Evolutionary conservation across 1,140 invertebrate species (phyloP).

Genomic region (Chymomyza costata): DNA sequence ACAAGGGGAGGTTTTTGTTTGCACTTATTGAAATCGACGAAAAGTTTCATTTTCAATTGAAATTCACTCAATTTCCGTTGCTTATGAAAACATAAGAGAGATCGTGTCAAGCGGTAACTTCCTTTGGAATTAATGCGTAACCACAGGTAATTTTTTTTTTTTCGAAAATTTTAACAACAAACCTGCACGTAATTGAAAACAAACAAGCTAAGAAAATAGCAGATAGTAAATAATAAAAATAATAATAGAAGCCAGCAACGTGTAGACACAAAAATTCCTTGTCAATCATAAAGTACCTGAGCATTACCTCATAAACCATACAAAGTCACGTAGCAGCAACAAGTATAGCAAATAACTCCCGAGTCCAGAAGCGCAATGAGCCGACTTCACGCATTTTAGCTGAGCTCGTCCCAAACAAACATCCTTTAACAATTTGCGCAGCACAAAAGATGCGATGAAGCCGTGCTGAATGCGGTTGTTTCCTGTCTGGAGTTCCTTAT

Average conservation of each 20-base stretch:
- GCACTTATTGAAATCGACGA: too few relatives aligned
- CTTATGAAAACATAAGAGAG: too few relatives aligned
- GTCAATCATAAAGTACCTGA: slow-evolving; percentile 7
- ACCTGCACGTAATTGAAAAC: slow-evolving; percentile 54
- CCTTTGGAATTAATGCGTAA: slow-evolving; percentile 45
- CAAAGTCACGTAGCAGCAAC: slow-evolving; percentile 52
- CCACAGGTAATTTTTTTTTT: slow-evolving; percentile 31
- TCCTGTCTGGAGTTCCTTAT: slow-evolving; percentile 60
- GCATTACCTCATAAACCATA: slow-evolving; percentile 41
- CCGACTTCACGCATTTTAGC: background rate
- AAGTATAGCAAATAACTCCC: slow-evolving; percentile 6
- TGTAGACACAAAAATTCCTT: slow-evolving; percentile 8
- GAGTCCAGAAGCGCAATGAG: too few relatives aligned
- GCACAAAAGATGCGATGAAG: slow-evolving; percentile 14
- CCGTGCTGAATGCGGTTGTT: slow-evolving; percentile 17
- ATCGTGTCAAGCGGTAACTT: slow-evolving; percentile 32
- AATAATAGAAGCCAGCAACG: background rate
- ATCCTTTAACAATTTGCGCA: slow-evolving; percentile 54
- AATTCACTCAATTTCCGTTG: too few relatives aligned
- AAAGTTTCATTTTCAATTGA: too few relatives aligned
- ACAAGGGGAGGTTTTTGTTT: too few relatives aligned
- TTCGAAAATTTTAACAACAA: too few relatives aligned
- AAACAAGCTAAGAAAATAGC: slow-evolving; percentile 61
- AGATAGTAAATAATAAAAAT: slow-evolving; percentile 5
- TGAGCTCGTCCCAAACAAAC: slow-evolving; percentile 59